Evolutionary conservation across 2,113 vertebrate species (phyloP).

Genomic region (Microcebus ravelobensis): DNA sequence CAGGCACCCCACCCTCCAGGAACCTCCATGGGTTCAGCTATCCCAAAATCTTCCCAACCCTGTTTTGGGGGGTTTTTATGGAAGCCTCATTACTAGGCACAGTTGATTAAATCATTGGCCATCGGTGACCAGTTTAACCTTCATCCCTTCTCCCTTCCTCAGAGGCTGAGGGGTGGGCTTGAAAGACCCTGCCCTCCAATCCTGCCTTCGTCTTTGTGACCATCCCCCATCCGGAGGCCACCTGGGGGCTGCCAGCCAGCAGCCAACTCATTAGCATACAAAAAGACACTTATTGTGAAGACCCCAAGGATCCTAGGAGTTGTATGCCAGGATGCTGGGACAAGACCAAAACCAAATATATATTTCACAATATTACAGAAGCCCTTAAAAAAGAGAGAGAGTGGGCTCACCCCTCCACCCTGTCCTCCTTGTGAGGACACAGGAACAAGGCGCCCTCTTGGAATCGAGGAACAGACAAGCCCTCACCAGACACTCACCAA

Average conservation of each 20-base stretch:
- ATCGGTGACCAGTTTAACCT: background rate
- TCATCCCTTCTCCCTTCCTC: background rate
- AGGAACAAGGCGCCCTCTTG: background rate
- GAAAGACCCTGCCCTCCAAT: background rate
- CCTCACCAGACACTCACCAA: background rate
- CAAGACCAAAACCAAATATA: background rate
- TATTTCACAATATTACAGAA: background rate
- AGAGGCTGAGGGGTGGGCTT: background rate
- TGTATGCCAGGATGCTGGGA: background rate
- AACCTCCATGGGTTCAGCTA: background rate
- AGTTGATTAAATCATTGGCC: background rate
- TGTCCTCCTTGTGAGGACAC: background rate
- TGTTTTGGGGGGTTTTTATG: background rate
- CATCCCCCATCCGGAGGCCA: background rate
- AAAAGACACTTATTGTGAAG: background rate
- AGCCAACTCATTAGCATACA: background rate
- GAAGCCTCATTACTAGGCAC: background rate
- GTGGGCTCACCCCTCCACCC: background rate
- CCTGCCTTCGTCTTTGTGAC: background rate
- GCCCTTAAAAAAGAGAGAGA: background rate
- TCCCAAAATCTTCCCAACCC: background rate
- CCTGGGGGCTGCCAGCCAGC: background rate
- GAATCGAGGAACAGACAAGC: background rate
- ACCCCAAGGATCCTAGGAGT: background rate
- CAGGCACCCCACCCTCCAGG: background rate